Conservation (phyloP, 2,113 vertebrate species). For the Mesembrinibis cayennensis region DNA sequence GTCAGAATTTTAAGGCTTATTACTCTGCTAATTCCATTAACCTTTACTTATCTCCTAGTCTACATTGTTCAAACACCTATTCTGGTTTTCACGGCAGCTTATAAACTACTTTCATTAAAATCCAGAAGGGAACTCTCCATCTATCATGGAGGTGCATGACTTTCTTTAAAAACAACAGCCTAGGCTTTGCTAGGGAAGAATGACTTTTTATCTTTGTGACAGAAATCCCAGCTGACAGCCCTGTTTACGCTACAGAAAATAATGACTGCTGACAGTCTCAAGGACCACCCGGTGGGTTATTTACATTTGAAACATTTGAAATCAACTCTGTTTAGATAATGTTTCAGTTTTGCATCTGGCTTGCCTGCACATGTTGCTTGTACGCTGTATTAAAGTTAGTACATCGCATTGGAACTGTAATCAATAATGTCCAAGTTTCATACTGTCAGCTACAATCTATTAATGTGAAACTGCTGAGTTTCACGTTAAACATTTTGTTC, state of each 20-base stretch:
- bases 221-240: slow-evolving; percentile 68
- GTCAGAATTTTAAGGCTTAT: background rate
- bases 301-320: slow-evolving; percentile 67
- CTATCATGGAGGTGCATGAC: background rate
- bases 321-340: slow-evolving; percentile 70
- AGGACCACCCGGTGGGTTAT: slow-evolving; percentile 66
- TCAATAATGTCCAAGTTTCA: slow-evolving; percentile 35
- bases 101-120: background rate
- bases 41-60: background rate
- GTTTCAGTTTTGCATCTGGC: slow-evolving; percentile 67
- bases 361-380: slow-evolving; percentile 42
- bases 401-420: slow-evolving; percentile 12
- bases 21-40: background rate
- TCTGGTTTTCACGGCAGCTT: background rate
- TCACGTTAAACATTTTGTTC: slow-evolving; percentile 40
- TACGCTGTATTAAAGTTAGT: background rate
- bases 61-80: background rate
- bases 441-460: slow-evolving; percentile 27
- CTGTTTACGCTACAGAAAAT: slow-evolving; percentile 60
- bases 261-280: slow-evolving; percentile 65
- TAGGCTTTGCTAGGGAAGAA: slow-evolving; percentile 17
- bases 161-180: slow-evolving; percentile 37
- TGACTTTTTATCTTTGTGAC: slow-evolving; percentile 41
- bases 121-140: background rate
- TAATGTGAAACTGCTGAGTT: background rate